Base-by-base conservation (phyloP, 1,140 invertebrate genomes). In the Heliconius nattereri region DNA sequence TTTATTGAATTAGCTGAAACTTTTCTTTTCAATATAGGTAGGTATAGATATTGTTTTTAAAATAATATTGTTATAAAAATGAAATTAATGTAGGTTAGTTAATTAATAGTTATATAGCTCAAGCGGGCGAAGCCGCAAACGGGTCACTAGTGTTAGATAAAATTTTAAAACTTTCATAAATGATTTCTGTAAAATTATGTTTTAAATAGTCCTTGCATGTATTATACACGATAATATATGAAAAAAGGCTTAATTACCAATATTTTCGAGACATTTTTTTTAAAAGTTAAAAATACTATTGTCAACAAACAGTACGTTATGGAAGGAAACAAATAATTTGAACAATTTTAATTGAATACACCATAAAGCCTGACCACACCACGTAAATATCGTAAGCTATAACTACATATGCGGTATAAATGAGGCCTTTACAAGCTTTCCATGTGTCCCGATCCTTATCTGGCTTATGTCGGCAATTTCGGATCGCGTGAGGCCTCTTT, bases 391-490 rank as follows among this genome's bases (percentile, higher is more conserved):
- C 45, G 35, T 72, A 77, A 72, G 71, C 40, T 77, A 71, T 76
- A 77, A 60, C 76, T 81, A 81, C 77, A 78, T 78, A 76, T 78
- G 80, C 35, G 54, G 77, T 76, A 85, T 85, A 85, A 81, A 82
- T 76, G 76, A 82, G 81, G 82, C 85, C 81, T 87, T 79, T 84
- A 84, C 83, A 85, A 85, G 86, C 84, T 83, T 84, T 87, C 85
- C 86, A 85, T 85, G 84, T 86, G 85, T 86, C 80, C 79, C 78
- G 88, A 91, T 91, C 81, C 83, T 88, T 89, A 90, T 91, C 90
- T 81, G 76, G 71, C 78, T 82, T 85, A 81, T 83, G 86, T 81
- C 82, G 84, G 81, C 86, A 86, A 88, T 89, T 86, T 85, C 75
- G 81, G 83, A 88, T 91, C 89, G 89, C 89, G 88, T 91, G 89